Conservation (phyloP, 2,113 vertebrate species). For the Arenaria interpres region DNA sequence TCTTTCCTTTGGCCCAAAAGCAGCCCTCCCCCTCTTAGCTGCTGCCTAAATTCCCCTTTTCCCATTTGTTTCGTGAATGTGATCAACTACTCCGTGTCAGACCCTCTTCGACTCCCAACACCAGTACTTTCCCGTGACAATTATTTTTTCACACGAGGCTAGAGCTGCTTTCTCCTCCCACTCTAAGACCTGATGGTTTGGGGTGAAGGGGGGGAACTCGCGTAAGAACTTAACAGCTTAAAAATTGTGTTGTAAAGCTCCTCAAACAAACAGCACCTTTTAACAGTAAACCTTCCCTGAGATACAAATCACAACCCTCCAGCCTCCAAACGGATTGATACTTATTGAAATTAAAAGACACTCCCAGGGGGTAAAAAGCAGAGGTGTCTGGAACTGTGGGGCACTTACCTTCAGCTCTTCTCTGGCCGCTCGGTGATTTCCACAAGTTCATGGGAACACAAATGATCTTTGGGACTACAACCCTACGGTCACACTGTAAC, state of each 20-base stretch:
- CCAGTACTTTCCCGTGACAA: neutral
- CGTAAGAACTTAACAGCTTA: neutral
- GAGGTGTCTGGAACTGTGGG: rapidly evolving
- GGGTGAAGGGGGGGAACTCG: neutral
- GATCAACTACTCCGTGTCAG: neutral
- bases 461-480: neutral
- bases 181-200: neutral
- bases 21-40: neutral
- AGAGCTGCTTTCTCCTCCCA: neutral
- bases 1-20: neutral
- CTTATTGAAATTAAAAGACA: neutral
- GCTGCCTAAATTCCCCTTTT: neutral
- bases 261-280: neutral
- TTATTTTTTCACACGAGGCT: neutral
- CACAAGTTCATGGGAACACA: neutral
- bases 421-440: neutral
- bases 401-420: neutral
- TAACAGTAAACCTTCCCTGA: neutral
- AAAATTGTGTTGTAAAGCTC: neutral
- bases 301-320: neutral
- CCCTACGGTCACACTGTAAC: neutral
- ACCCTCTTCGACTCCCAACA: neutral
- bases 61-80: neutral
- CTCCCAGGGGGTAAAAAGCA: neutral
- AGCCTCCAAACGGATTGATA: neutral